Conservation (phyloP, 2,888 invertebrate species). For the Xylocampa areola region DNA sequence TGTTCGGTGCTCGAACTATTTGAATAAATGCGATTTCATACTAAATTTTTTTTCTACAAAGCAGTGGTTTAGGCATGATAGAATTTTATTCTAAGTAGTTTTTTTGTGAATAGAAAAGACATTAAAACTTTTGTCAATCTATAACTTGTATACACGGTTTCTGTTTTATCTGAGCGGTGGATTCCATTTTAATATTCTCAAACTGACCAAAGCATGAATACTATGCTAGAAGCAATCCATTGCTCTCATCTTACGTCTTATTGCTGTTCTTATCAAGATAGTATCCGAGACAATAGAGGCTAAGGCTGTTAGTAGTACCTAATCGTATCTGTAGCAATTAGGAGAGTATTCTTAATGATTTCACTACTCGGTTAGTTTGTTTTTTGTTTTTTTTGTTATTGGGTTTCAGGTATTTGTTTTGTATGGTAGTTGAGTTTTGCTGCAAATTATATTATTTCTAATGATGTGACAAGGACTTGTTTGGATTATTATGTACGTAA, state of each 20-base stretch:
- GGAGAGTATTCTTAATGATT: not conserved
- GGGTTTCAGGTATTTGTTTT: not conserved
- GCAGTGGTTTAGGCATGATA: no score
- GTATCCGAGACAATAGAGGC: not conserved
- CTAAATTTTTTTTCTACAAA: no score
- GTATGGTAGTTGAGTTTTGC: not conserved
- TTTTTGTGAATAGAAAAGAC: no score
- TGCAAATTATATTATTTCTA: not conserved
- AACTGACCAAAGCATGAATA: slow-evolving; percentile 3
- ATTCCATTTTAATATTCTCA: no score
- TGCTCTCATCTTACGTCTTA: slow-evolving; percentile 13
- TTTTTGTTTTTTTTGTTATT: not conserved
- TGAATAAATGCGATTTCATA: no score
- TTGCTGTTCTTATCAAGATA: slow-evolving; percentile 18
- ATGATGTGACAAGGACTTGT: no score
- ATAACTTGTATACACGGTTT: no score
- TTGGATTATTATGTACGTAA: no score
- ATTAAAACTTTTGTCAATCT: no score
- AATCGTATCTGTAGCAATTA: no score
- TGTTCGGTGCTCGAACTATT: not conserved
- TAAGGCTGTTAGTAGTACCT: slow-evolving; percentile 5
- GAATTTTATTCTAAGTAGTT: no score
- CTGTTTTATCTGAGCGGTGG: no score
- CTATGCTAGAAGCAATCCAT: slow-evolving; percentile 13
- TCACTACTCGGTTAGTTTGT: slow-evolving; percentile 1